Base-by-base conservation (phyloP, 2,888 invertebrate species). In the Uloborus plumipes region DNA sequence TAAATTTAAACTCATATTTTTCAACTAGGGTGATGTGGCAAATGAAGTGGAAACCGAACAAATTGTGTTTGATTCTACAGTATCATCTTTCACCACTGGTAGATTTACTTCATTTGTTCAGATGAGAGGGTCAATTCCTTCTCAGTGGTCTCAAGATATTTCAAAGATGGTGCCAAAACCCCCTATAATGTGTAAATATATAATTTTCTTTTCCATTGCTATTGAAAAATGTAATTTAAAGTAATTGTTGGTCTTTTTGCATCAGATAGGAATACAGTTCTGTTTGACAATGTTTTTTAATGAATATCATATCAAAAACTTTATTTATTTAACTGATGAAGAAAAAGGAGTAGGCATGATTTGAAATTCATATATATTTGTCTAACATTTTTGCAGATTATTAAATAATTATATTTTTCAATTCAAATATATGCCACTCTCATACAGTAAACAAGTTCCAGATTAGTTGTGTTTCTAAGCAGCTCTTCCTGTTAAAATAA, bases 31-130 rank as follows among this genome's bases (percentile, higher is more conserved):
- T 0, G 95, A 97, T 90, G 98, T 99, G 0, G 99, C 99, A 0
- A 99, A 99, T 91, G 99, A 99, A 90, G 97, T 98, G 16, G 98
- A 98, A 91, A 97, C 97, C 0, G 98, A 98, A 88, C 98, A 98
- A 89, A 96, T 98, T 87, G 94, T 97, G 4, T 94, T 95, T 89
- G 97, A 97, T 89, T 93, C 94, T 22, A 93, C 93, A 86, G 92
- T 94, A 0, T 94, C 94, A 26, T 93, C 93, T 1, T 92, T 94
- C 85, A 91, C 91, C 85, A 90, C 91, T 86, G 94, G 94, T 84
- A 91, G 92, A 39, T 92, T 94, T 87, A 94, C 97, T 85, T 95
- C 98, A 0, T 99, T 98, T 90, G 98, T 98, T 0, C 99, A 99
- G 91, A 94, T 98, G 93, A 92, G 99, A 82, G 99, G 99, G 0